Evolutionary conservation across 2,797 vertebrate species (phyloP), one percentile per base, ranked within the genome.

Genomic region (Acanthiza pusilla): DNA sequence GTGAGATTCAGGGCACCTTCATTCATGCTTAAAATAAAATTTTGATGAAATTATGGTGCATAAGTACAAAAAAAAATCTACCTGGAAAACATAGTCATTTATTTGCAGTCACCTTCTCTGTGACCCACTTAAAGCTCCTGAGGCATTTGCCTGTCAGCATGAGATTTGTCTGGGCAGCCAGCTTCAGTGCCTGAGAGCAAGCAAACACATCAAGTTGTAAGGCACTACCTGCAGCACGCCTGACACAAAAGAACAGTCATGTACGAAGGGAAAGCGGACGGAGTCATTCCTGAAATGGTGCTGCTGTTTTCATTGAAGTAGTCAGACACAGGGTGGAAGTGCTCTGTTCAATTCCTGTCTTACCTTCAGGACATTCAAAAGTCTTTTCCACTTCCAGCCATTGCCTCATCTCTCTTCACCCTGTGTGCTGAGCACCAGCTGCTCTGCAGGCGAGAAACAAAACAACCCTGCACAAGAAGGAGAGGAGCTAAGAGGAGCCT

Each of bases 21-120:
- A 48, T 89, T 80, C 65, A 71, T 48, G 50, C 67, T 91, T 80
- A 85, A 91, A 95, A 92, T 87, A 94, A 89, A 82, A 74, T 57
- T 53, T 67, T 58, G 45, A 53, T 85, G 27, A 68, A 95, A 89
- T 77, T 74, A 65, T 43, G 25, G 38, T 65, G 26, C 5, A 7
- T n/a, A 71, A 63, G 8, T 68, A 32, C 2, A 38, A 74, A 77
- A 74, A 74, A 32, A 68, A 30, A 5, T 20, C 11, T 42, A 83
- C 20, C 38, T 42, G 20, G 38, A 72, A 77, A 89, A 61, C 13
- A 62, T 13, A 42, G 60, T 21, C 16, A 88, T 80, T 88, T 89
- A 88, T 80, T 88, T 89, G 14, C 76, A 82, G 50, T 80, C 13
- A 13, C 54, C 27, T 89, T 94, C 43, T 80, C 54, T 34, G 43